Percentiles rank a stretch among this genome's conserved stretches.
These are phyloP conservation scores for Monopis laevigella DNA, from an alignment of 2,888 invertebrate species.

Conservation along the genomic window DNA sequence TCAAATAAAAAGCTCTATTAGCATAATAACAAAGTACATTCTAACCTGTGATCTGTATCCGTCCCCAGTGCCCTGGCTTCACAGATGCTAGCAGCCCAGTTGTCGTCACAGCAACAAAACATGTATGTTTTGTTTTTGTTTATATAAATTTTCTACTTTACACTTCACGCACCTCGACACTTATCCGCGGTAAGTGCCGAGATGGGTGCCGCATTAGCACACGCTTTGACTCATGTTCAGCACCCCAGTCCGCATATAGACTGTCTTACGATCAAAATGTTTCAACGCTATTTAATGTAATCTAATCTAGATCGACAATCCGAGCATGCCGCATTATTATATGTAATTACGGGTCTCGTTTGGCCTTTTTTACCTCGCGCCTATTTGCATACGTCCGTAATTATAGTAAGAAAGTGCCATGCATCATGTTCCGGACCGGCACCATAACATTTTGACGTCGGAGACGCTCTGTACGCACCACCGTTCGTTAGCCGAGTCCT, in stretches of 20 bases:
- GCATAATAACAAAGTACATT: constrained; percentile 26
- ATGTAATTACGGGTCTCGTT: constrained; percentile 52
- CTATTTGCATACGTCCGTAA: constrained; percentile 60
- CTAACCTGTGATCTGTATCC: constrained; percentile 64
- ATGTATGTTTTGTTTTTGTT: constrained; percentile 75
- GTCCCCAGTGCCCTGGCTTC: constrained; percentile 95
- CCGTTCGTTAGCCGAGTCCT: constrained; percentile 29
- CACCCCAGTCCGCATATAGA: constrained; percentile 46
- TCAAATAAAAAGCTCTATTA: no score
- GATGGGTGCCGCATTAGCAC: constrained; percentile 35
- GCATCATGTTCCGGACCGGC: constrained; percentile 39
- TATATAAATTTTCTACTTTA: neutral
- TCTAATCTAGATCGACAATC: constrained; percentile 59
- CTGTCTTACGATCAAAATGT: constrained; percentile 65
- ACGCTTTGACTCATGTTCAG: constrained; percentile 48
- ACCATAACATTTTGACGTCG: constrained; percentile 53
- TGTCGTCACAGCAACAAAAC: constrained; percentile 92
- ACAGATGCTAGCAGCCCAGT: constrained; percentile 95
- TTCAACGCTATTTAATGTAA: constrained; percentile 62
- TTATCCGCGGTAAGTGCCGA: no score
- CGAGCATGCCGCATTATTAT: constrained; percentile 59
- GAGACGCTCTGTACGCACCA: constrained; percentile 32
- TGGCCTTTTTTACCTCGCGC: constrained; percentile 45
- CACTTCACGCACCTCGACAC: neutral
- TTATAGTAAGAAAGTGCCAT: constrained; percentile 51